Evolutionary conservation across 2,888 invertebrate species (phyloP), one percentile per base, ranked within the genome.

Genomic region (Parascotia fuliginaria): DNA sequence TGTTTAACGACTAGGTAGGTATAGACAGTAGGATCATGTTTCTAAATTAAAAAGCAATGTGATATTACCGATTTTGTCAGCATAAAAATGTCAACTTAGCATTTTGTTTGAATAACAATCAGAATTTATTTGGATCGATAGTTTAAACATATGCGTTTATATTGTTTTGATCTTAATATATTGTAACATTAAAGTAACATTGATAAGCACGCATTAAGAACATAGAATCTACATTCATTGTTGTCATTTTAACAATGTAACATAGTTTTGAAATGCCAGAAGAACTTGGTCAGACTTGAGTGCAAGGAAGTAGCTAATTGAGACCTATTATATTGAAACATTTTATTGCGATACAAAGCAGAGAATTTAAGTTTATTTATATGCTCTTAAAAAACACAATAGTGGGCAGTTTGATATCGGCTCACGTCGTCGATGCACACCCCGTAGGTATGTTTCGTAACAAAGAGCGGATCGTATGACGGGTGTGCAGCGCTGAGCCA

Each of bases 361-460:
- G 42, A 57, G 55, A 59, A 66, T 52, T 55, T 47, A 40, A 41
- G 42, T 45, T 39, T 28, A 45, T 55, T 34, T 47, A n/a, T n/a
- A n/a, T n/a, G 39, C 9, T 37, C 37, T 24, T 42, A 46, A 44
- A 42, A 46, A 54, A 42, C 42, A 55, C 51, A 58, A 60, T 63
- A 47, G 55, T 55, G 46, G 31, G 42, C 55, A 58, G 46, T 53
- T 60, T 63, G 45, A 51, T 58, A 58, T 39, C 42, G 37, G 34
- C 28, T 50, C 47, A 50, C 49, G 50, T 39, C 53, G 59, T 38
- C 29, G 61, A 60, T 60, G 52, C 54, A 57, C 43, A 29, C 37
- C 41, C 47, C 39, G 51, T 41, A n/a, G n/a, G n/a, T n/a, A 50
- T 61, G 63, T 77, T 71, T 77, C 77, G 68, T 76, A 77, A 77